phyloP scores from a whole-genome alignment of 1,140 invertebrate species.

The Yoshiicerus persimilis region DNA sequence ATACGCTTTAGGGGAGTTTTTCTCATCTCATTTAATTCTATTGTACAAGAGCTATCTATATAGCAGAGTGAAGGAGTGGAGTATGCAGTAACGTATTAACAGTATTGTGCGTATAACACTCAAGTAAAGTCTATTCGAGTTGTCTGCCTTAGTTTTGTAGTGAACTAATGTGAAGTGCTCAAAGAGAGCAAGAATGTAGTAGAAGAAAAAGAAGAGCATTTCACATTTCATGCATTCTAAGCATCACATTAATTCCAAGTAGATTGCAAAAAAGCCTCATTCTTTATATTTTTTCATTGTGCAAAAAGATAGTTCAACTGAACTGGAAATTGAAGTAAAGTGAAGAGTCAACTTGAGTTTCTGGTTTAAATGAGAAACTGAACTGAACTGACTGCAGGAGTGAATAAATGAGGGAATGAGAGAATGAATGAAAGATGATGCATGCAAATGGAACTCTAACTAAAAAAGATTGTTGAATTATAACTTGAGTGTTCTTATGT shows the following conservation, averaged over 20 bases:
- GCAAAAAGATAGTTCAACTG: not conserved
- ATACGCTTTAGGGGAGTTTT: not conserved
- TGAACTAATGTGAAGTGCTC: not conserved
- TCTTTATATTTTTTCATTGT: not conserved
- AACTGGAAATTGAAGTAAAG: not conserved
- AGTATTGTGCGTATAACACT: not conserved
- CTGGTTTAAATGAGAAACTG: not conserved
- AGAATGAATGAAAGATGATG: not conserved
- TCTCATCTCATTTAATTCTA: not conserved
- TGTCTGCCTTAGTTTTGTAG: not conserved
- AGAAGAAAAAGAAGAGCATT: not conserved
- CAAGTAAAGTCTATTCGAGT: not conserved
- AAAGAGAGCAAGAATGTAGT: not conserved
- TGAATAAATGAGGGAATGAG: not conserved
- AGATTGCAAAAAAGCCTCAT: not conserved
- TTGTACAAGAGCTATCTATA: not conserved
- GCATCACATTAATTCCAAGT: constrained; percentile 21
- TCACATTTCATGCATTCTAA: constrained; percentile 27
- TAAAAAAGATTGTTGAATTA: constrained; percentile 15
- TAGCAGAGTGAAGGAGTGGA: not conserved
- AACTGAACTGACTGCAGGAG: not conserved
- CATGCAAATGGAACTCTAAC: constrained; percentile 2
- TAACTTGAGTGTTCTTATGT: not conserved
- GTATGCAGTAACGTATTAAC: not conserved
- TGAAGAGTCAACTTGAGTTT: not conserved